Conservation (phyloP, 2,113 vertebrate species). For the Chascanopsetta lugubris region DNA sequence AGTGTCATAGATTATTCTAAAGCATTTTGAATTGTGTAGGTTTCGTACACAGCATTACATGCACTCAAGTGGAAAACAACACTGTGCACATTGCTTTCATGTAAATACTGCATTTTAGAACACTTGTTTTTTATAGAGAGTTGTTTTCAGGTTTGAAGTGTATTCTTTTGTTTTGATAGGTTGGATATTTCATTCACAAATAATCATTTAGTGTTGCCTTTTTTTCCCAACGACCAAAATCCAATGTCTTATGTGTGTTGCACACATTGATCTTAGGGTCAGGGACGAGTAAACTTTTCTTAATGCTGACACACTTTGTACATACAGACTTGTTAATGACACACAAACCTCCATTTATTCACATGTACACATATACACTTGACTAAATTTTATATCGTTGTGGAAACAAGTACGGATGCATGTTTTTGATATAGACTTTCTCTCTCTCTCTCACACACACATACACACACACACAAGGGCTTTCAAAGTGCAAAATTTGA, state of each 20-base stretch:
- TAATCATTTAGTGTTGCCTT: conserved; percentile 76
- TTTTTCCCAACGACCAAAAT: conserved; percentile 76
- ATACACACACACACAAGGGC: conserved; percentile 74
- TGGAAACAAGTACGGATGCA: conserved; percentile 67
- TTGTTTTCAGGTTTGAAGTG: conserved; percentile 68
- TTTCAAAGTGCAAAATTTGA: conserved; percentile 76
- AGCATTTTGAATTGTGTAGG: conserved; percentile 67
- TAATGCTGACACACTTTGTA: conserved; percentile 75
- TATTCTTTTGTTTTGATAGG: conserved; percentile 60
- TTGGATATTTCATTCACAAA: conserved; percentile 68
- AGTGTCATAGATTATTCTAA: conserved; percentile 60
- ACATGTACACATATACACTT: conserved; percentile 64
- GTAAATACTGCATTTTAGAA: conserved; percentile 70
- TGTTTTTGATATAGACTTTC: conserved; percentile 73
- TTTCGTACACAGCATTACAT: conserved; percentile 70
- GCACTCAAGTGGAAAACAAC: conserved; percentile 64
- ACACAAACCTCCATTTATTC: conserved; percentile 70
- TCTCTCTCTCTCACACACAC: no score
- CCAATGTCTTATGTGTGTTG: conserved; percentile 77
- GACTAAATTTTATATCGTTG: conserved; percentile 70
- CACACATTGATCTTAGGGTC: conserved; percentile 75
- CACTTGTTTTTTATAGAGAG: conserved; percentile 57
- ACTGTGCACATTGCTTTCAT: conserved; percentile 72
- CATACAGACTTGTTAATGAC: conserved; percentile 63
- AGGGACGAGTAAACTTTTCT: conserved; percentile 71